Evolutionary conservation across 2,888 invertebrate genomes (phyloP).

Genomic region (Boloria euphrosyne): DNA sequence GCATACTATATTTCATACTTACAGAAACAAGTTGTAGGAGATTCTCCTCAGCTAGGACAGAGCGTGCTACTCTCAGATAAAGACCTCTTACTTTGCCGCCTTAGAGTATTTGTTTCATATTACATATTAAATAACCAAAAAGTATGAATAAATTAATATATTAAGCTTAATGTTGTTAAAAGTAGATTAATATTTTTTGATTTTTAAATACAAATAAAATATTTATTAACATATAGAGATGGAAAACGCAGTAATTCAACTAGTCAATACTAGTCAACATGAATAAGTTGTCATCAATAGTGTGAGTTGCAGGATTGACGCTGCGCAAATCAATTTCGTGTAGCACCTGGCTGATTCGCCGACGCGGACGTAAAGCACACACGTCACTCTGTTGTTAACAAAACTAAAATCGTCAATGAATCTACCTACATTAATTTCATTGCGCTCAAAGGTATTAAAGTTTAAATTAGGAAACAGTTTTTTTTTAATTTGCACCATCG

Average conservation of each 20-base stretch:
- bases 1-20: constrained; percentile 67
- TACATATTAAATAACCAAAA: background rate
- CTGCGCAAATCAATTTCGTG: constrained; percentile 55
- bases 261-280: constrained; percentile 34
- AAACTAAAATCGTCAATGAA: constrained; percentile 42
- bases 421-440: constrained; percentile 33
- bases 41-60: constrained; percentile 50
- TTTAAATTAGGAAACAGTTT: background rate
- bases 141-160: background rate
- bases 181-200: too few relatives aligned
- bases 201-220: background rate
- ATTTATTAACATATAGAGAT: constrained; percentile 4
- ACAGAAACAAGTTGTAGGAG: constrained; percentile 57
- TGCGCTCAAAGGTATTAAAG: background rate
- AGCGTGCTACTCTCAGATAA: constrained; percentile 62
- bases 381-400: constrained; percentile 41
- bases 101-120: constrained; percentile 22
- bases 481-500: too few relatives aligned
- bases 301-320: constrained; percentile 50
- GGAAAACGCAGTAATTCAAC: constrained; percentile 21
- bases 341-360: constrained; percentile 46
- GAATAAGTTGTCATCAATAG: constrained; percentile 48
- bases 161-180: too few relatives aligned
- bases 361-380: constrained; percentile 7
- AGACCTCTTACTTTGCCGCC: constrained; percentile 39